Evolutionary conservation across 2,888 invertebrate genomes (phyloP).

Genomic region (Drosophila ochracea): DNA sequence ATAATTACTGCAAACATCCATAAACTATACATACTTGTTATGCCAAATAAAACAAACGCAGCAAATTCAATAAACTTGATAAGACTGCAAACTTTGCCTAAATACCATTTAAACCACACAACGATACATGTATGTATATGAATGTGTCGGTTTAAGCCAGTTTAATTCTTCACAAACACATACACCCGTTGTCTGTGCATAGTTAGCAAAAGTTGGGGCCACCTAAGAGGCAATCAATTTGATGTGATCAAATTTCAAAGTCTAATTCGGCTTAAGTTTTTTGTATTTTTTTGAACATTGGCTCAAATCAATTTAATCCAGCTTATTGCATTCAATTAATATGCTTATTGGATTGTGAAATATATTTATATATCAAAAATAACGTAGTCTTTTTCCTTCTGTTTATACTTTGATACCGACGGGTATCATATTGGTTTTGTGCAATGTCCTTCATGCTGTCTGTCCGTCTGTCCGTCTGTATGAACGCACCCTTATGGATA

Average conservation of each 20-base stretch:
- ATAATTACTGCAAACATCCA: background rate
- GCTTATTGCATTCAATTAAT: background rate
- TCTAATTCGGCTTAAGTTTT: background rate
- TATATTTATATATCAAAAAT: background rate
- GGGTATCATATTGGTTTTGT: no score
- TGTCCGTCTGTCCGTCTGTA: no score
- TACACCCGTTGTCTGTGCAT: background rate
- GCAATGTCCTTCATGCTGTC: no score
- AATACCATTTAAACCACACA: conserved; percentile 1
- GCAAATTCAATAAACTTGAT: conserved; percentile 8
- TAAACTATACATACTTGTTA: conserved; percentile 6
- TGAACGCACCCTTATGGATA: no score
- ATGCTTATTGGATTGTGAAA: background rate
- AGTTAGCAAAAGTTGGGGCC: conserved; percentile 2
- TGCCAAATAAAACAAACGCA: conserved; percentile 6
- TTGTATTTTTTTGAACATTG: background rate
- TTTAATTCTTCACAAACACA: conserved; percentile 9
- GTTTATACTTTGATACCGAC: no score
- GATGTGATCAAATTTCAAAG: conserved; percentile 10
- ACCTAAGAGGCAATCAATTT: conserved; percentile 20
- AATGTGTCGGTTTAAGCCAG: background rate
- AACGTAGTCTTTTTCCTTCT: no score
- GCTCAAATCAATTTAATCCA: background rate
- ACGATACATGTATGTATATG: background rate
- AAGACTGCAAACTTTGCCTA: conserved; percentile 17